These are phyloP conservation scores for Leptonema lineaticorne DNA, from an alignment of 1,140 invertebrate species.

Conservation along the genomic window DNA sequence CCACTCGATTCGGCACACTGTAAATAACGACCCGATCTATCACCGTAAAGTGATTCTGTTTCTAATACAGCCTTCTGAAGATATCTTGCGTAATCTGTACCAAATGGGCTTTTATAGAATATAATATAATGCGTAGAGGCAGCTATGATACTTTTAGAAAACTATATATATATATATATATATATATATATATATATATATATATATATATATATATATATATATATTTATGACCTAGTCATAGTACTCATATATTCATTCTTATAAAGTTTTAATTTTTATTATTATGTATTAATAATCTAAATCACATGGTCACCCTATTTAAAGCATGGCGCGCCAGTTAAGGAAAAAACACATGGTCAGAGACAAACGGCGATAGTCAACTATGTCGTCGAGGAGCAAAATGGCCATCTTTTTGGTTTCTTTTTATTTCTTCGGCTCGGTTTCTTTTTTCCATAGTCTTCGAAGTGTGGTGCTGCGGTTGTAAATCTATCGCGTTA, in stretches of 20 bases:
- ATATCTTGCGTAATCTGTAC: not conserved
- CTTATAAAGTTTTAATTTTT: too few relatives aligned
- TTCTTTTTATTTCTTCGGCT: not conserved
- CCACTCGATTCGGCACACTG: not conserved
- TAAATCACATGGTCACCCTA: too few relatives aligned
- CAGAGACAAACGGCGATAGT: too few relatives aligned
- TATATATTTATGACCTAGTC: too few relatives aligned
- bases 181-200: too few relatives aligned
- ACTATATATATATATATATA: too few relatives aligned
- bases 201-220: too few relatives aligned
- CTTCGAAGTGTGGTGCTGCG: slow-evolving; percentile 31
- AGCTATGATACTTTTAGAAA: too few relatives aligned
- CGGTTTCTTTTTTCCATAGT: too few relatives aligned
- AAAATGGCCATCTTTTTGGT: not conserved
- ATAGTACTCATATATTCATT: too few relatives aligned
- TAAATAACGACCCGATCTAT: slow-evolving; percentile 16
- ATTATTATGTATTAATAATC: too few relatives aligned
- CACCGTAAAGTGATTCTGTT: slow-evolving; percentile 3
- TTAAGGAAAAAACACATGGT: not conserved
- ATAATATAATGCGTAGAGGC: too few relatives aligned
- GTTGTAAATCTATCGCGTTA: slow-evolving; percentile 40
- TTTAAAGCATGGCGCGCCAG: not conserved
- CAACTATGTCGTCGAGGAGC: not conserved
- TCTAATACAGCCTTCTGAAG: not conserved
- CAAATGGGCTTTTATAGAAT: not conserved